Evolutionary conservation across 2,113 vertebrate genomes (phyloP), one percentile per base, ranked within the genome.

Genomic region (Microcebus ravelobensis): DNA sequence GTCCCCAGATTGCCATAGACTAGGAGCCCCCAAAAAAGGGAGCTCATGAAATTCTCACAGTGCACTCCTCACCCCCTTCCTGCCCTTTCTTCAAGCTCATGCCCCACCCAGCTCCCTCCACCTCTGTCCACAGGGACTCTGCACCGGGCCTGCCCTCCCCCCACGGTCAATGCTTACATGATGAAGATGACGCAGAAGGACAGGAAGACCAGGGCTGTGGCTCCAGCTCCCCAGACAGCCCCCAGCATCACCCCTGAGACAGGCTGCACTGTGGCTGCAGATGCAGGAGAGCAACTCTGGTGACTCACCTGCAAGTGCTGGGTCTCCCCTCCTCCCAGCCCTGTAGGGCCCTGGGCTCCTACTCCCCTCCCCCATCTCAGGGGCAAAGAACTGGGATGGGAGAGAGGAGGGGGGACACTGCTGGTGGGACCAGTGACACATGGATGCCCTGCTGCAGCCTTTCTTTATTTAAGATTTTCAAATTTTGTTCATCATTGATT

Each of bases 161-260:
- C 29, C 3, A 2, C 0, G 42, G 10, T 15, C 42, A 21, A 2
- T 57, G 94, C 95, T 97, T 65, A 97, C 95, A 1, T 9, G 39
- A 74, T 1, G 10, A 91, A 2, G 11, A 90, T 2, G 59, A 92
- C 0, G 34, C 9, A 63, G 45, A 81, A n/a, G 29, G 8, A 42
- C 52, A 94, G 31, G n/a, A 90, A 92, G 52, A 95, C 7, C 84
- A 94, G 7, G 11, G 50, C 6, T 2, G 45, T 76, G 3, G 11
- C 9, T 0, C 83, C 15, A 0, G 84, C 21, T 2, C 94, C 95
- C 7, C 2, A 17, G 0, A 86, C 2, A 0, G 34, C 59, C 57
- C 84, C 88, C 67, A 57, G 29, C 6, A 5, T 5, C 91, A 59
- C 25, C n/a, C 13, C 73, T 0, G 84, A 73, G 1, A 23, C 11